phyloP scores from a whole-genome alignment of 1,140 invertebrate genomes.

The Epicauta chinensis region DNA sequence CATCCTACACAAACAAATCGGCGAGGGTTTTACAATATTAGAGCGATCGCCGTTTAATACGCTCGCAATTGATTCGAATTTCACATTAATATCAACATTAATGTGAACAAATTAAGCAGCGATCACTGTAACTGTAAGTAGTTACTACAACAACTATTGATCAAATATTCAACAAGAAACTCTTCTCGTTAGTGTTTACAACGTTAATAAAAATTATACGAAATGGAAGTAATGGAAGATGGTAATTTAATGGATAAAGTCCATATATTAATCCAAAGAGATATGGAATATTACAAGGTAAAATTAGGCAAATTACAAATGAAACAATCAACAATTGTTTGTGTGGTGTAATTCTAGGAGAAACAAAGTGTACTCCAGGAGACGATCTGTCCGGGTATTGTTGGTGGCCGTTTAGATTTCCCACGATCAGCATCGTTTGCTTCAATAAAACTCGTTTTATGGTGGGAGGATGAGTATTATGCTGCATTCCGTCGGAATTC shows the following conservation, averaged over 20 bases:
- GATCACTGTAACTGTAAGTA: no score
- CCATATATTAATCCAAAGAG: slow-evolving; percentile 66
- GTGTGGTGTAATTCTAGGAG: slow-evolving; percentile 46
- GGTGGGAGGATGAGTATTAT: slow-evolving; percentile 66
- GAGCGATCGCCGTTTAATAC: no score
- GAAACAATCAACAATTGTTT: not conserved
- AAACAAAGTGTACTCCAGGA: slow-evolving; percentile 71
- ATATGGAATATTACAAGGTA: slow-evolving; percentile 75
- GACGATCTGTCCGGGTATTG: slow-evolving; percentile 61
- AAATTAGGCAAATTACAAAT: not conserved
- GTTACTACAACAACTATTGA: no score
- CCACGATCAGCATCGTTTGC: slow-evolving; percentile 74
- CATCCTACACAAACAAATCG: no score
- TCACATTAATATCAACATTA: no score
- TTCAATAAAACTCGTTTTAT: slow-evolving; percentile 67
- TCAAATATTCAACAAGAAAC: no score
- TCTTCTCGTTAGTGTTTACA: no score
- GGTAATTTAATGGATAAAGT: slow-evolving; percentile 77
- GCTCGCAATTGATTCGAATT: no score
- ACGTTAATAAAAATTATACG: no score
- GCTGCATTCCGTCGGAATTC: slow-evolving; percentile 48
- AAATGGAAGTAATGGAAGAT: slow-evolving; percentile 78
- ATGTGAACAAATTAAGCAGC: no score
- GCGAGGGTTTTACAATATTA: no score
- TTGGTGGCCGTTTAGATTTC: slow-evolving; percentile 70